Conservation (phyloP, 2,113 vertebrate species). For the Isurus oxyrinchus region DNA sequence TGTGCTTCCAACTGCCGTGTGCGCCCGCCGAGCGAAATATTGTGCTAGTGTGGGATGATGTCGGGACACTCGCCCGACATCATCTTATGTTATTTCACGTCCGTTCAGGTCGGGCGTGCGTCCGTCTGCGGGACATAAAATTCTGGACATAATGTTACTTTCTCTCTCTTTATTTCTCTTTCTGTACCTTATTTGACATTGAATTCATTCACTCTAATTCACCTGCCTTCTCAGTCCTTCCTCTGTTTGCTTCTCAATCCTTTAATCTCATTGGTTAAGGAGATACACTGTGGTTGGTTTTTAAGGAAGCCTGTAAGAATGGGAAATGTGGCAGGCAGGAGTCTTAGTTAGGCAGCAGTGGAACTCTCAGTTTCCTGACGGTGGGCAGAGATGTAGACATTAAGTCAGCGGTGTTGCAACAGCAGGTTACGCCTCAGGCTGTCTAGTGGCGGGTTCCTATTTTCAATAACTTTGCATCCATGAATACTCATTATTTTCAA, state of each 20-base stretch:
- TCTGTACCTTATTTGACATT: background rate
- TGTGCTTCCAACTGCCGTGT: no score
- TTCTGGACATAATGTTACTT: background rate
- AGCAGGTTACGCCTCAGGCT: no score
- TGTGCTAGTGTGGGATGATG: no score
- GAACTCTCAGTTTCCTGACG: background rate
- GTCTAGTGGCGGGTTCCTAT: background rate
- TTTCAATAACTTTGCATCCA: background rate
- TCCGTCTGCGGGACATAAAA: no score
- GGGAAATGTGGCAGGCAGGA: background rate
- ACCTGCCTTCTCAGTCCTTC: background rate
- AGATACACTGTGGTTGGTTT: background rate
- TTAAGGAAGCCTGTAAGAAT: background rate
- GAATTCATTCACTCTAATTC: background rate
- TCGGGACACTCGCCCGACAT: no score
- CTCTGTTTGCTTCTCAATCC: background rate
- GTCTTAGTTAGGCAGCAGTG: background rate
- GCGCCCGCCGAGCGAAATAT: no score
- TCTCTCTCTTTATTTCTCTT: background rate
- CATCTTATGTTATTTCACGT: no score
- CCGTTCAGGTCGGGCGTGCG: no score
- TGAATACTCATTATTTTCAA: background rate
- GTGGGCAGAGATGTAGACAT: background rate
- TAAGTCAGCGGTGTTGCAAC: background rate
- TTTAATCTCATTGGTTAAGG: background rate